Base-by-base conservation (phyloP, 2,797 vertebrate genomes). In the Gobio occitaniae region DNA sequence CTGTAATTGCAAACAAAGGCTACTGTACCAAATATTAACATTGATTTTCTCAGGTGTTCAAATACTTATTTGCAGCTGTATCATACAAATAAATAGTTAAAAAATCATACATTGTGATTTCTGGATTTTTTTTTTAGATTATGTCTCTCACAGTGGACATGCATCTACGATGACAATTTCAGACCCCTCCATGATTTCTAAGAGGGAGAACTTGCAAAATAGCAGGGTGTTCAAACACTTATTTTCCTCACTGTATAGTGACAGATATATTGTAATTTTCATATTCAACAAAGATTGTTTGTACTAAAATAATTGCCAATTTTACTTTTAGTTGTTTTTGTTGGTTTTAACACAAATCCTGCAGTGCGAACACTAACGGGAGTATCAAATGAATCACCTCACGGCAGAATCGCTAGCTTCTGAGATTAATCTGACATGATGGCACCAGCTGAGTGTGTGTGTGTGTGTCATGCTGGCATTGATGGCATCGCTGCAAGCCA, bases 381-480 rank as follows among this genome's bases (percentile, higher is more conserved):
- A 47, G 41, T 48, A 32, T 16, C 2, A 16, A 36, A 65, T 74
- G 12, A 82, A 50, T 82, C 70, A 12, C 36, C 41, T 44, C 79
- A 56, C 29, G 3, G 74, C 21, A 52, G n/a, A 74, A 0, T 48
- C 21, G 5, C 50, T 68, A 25, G 17, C 9, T 38, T 68, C 11
- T 8, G 16, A 61, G 41, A 44, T 68, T 52, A 19, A 80, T 83
- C 17, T 12, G 76, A 44, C 25, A 36, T 66, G 47, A 71, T 1
- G 36, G n/a, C 68, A 79, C 69, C 59, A 82, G 56, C 81, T 78
- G 75, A 66, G 52, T 79, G 76, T 80, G 65, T 84, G 36, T 52
- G 8, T 78, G 65, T 82, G 50, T 63, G 17, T 72, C 75, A 78
- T 3, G 2, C 75, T 61, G 83, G 52, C 52, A 82, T 29, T 16